Conservation (phyloP, 2,888 invertebrate species). For the Aspidiotus destructor region DNA sequence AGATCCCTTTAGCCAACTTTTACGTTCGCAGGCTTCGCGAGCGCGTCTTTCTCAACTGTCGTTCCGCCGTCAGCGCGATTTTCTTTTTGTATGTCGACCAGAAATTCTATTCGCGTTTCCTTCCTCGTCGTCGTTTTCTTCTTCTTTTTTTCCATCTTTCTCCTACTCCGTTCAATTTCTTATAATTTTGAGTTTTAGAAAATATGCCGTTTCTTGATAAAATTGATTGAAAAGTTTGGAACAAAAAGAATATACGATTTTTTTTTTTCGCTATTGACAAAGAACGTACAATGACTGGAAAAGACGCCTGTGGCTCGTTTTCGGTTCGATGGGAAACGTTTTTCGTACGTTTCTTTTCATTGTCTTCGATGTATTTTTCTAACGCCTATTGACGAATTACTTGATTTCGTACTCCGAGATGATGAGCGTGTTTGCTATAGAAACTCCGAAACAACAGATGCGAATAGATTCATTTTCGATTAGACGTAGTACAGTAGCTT, state of each 20-base stretch:
- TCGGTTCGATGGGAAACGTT: background rate
- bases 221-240: background rate
- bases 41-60: background rate
- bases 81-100: background rate
- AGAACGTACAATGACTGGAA: too few relatives aligned
- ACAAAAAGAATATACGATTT: background rate
- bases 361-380: too few relatives aligned
- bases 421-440: too few relatives aligned
- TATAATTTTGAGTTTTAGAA: background rate
- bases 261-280: background rate
- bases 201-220: background rate
- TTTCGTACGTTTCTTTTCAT: too few relatives aligned
- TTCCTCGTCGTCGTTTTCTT: background rate
- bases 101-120: slow-evolving; percentile 4
- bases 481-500: too few relatives aligned
- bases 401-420: too few relatives aligned
- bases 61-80: background rate
- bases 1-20: slow-evolving; percentile 14
- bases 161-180: background rate
- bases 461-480: too few relatives aligned
- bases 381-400: too few relatives aligned
- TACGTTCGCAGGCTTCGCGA: slow-evolving; percentile 14
- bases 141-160: background rate
- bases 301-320: background rate
- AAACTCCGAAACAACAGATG: too few relatives aligned